Conservation (phyloP, 2,888 invertebrate species). For the Brenthis hecate region DNA sequence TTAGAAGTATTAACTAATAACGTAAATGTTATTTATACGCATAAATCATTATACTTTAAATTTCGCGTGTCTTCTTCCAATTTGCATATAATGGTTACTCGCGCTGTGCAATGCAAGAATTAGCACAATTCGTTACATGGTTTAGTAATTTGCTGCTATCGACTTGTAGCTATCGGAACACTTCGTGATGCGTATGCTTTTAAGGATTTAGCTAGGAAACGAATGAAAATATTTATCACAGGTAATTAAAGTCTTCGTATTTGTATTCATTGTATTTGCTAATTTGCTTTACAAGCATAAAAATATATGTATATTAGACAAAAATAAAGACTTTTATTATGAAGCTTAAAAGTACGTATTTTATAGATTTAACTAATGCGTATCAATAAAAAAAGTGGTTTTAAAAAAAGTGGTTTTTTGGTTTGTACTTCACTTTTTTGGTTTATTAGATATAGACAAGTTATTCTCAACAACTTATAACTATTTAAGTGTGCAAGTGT, state of each 20-base stretch:
- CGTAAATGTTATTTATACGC: slow-evolving; percentile 19
- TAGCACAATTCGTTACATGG: slow-evolving; percentile 55
- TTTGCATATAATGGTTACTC: slow-evolving; percentile 67
- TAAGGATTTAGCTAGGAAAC: slow-evolving; percentile 10
- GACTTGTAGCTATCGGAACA: slow-evolving; percentile 26
- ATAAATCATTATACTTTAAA: slow-evolving; percentile 49
- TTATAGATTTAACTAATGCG: too few relatives aligned
- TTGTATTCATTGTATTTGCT: too few relatives aligned
- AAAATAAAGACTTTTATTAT: too few relatives aligned
- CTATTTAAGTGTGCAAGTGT: too few relatives aligned
- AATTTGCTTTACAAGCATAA: too few relatives aligned
- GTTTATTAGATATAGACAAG: too few relatives aligned
- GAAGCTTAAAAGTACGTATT: too few relatives aligned
- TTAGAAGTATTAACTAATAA: not conserved
- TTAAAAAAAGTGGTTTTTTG: too few relatives aligned
- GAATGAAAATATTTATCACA: not conserved
- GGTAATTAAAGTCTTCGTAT: not conserved
- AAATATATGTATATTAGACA: too few relatives aligned
- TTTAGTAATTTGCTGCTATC: slow-evolving; percentile 54
- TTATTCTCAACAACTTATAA: too few relatives aligned
- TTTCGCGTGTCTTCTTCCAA: slow-evolving; percentile 63
- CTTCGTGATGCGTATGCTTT: slow-evolving; percentile 18
- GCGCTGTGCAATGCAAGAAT: slow-evolving; percentile 57
- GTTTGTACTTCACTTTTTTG: too few relatives aligned
- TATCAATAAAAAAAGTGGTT: too few relatives aligned